Conservation (phyloP, 2,888 invertebrate species). For the Drosophila flavopinicola region DNA sequence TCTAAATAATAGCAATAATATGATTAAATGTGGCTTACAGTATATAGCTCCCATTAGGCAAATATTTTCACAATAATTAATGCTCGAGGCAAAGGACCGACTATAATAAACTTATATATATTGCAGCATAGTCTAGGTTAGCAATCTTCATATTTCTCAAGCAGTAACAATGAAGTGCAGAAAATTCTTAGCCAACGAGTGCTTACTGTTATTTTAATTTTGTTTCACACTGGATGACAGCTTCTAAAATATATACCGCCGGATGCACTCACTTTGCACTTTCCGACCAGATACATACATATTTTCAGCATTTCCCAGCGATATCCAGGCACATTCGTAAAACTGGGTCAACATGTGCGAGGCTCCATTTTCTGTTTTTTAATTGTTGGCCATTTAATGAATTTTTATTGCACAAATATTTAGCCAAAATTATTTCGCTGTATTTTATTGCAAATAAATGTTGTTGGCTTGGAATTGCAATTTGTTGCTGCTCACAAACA, state of each 20-base stretch:
- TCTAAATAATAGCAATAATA: too few species aligned
- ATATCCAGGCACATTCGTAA: slow-evolving; percentile 10
- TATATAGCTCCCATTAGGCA: too few species aligned
- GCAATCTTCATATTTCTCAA: too few species aligned
- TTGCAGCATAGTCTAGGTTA: too few species aligned
- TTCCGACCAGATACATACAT: slow-evolving; percentile 11
- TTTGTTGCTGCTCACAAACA: slow-evolving; percentile 5
- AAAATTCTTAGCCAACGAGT: slow-evolving; percentile 8
- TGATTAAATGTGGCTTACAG: too few species aligned
- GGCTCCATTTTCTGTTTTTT: slow-evolving; percentile 10
- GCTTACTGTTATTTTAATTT: slow-evolving; percentile 39
- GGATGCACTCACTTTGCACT: slow-evolving; percentile 19
- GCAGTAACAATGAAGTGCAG: slow-evolving; percentile 13
- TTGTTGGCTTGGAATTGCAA: slow-evolving; percentile 34
- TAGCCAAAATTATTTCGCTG: slow-evolving; percentile 53
- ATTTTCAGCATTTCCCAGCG: slow-evolving; percentile 17
- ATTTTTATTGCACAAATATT: slow-evolving; percentile 61
- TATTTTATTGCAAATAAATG: slow-evolving; percentile 47
- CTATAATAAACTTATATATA: too few species aligned
- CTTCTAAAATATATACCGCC: slow-evolving; percentile 16
- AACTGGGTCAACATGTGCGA: slow-evolving; percentile 49
- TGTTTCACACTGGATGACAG: slow-evolving; percentile 7
- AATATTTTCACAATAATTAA: too few species aligned
- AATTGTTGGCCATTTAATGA: slow-evolving; percentile 37
- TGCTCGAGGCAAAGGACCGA: too few species aligned